phyloP scores from a whole-genome alignment of 2,888 invertebrate genomes.

The Volucella inanis region DNA sequence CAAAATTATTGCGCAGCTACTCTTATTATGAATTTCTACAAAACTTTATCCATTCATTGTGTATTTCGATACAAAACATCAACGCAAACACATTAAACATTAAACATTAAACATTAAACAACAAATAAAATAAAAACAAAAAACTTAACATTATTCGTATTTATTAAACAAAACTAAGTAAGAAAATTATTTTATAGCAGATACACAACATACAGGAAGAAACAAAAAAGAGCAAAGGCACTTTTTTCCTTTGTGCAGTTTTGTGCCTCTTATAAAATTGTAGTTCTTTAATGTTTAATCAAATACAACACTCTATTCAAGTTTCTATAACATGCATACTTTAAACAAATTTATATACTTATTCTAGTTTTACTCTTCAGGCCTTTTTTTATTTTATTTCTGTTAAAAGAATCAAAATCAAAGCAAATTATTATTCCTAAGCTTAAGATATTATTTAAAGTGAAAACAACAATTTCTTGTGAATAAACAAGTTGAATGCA shows the following conservation, averaged over 20 bases:
- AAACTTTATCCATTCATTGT: slow-evolving; percentile 25
- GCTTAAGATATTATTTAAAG: slow-evolving; percentile 50
- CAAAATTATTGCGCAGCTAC: slow-evolving; percentile 6
- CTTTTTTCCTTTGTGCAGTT: background rate
- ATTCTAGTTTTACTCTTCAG: background rate
- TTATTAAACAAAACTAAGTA: slow-evolving; percentile 5
- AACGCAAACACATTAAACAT: background rate
- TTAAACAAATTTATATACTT: background rate
- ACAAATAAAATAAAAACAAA: background rate
- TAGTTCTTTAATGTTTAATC: background rate
- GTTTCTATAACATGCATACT: slow-evolving; percentile 25
- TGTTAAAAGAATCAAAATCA: background rate
- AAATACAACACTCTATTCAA: slow-evolving; percentile 17
- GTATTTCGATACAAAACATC: background rate
- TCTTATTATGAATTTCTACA: slow-evolving; percentile 7
- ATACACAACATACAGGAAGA: background rate
- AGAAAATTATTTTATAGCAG: slow-evolving; percentile 1
- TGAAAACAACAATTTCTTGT: slow-evolving; percentile 2
- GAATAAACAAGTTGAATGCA: slow-evolving; percentile 44
- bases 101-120: too few species aligned
- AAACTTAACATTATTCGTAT: slow-evolving; percentile 16
- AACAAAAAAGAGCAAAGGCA: too few species aligned
- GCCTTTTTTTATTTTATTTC: background rate
- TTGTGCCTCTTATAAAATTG: slow-evolving; percentile 25
- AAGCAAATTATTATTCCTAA: slow-evolving; percentile 19